Conservation (phyloP, 2,113 vertebrate species). For the Aplodontia rufa region DNA sequence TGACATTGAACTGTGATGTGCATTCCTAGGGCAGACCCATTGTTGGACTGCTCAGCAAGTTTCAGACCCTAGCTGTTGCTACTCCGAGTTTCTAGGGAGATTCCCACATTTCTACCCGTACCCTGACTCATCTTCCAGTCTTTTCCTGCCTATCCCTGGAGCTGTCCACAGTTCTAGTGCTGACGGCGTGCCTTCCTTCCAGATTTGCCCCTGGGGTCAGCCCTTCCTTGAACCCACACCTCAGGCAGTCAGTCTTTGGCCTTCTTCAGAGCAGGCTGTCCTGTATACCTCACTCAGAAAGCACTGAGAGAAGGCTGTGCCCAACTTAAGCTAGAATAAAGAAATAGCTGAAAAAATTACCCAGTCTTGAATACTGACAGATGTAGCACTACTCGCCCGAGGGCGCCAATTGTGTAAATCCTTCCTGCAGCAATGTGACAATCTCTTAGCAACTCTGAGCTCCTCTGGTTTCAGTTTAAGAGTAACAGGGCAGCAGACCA, state of each 20-base stretch:
- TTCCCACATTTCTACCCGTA: neutral
- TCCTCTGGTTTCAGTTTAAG: constrained; percentile 67
- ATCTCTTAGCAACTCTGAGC: constrained; percentile 73
- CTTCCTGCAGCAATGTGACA: constrained; percentile 69
- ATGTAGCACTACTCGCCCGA: constrained; percentile 72
- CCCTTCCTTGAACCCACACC: neutral
- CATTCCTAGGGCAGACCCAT: neutral
- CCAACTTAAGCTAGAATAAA: constrained; percentile 58
- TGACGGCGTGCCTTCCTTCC: constrained; percentile 3
- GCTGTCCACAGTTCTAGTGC: constrained; percentile 8
- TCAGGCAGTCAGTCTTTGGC: neutral
- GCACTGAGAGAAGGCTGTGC: neutral
- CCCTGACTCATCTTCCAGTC: neutral
- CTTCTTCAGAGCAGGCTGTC: neutral
- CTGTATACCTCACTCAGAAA: neutral
- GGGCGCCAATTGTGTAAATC: constrained; percentile 69
- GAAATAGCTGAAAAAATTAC: constrained; percentile 75
- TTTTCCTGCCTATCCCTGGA: neutral
- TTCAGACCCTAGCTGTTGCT: neutral
- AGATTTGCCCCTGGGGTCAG: neutral
- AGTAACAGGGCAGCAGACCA: constrained; percentile 68
- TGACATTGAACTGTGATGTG: neutral
- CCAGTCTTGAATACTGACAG: constrained; percentile 73
- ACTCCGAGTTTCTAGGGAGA: neutral
- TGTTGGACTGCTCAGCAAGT: neutral